phyloP scores from a whole-genome alignment of 1,140 invertebrate genomes.

The Coenobita brevimanus region DNA sequence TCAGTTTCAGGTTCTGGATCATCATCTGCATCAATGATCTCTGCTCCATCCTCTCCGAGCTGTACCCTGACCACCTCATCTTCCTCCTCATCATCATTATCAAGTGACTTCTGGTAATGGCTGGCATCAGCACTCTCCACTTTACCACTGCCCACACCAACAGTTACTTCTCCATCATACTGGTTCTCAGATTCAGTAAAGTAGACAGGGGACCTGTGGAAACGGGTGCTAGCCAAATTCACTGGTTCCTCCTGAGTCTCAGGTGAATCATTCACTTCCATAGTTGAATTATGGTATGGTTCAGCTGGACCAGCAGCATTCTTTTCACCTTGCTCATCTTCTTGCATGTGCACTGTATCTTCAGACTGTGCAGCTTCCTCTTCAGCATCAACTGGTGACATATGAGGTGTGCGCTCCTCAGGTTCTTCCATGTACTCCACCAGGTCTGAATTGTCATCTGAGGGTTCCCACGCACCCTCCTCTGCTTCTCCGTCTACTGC shows the following conservation, averaged over 20 bases:
- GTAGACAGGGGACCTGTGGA: no score
- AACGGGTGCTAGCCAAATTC: neutral
- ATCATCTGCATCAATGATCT: conserved; percentile 12
- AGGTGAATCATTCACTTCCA: neutral
- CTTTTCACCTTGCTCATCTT: neutral
- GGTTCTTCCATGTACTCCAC: neutral
- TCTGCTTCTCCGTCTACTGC: neutral
- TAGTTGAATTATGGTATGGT: neutral
- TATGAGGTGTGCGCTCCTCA: neutral
- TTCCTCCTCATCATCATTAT: neutral
- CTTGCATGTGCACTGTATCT: no score
- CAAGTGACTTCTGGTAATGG: no score
- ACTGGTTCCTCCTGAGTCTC: neutral
- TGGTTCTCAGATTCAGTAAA: no score
- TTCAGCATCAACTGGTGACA: no score
- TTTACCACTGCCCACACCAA: no score
- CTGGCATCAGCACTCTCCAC: no score
- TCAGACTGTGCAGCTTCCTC: no score
- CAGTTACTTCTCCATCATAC: no score
- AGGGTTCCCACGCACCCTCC: neutral
- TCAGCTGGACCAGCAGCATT: neutral
- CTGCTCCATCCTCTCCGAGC: neutral
- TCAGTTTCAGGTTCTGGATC: neutral
- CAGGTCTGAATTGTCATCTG: neutral
- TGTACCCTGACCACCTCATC: neutral